Conservation (phyloP, 2,113 vertebrate species). For the Saimiri boliviensis region DNA sequence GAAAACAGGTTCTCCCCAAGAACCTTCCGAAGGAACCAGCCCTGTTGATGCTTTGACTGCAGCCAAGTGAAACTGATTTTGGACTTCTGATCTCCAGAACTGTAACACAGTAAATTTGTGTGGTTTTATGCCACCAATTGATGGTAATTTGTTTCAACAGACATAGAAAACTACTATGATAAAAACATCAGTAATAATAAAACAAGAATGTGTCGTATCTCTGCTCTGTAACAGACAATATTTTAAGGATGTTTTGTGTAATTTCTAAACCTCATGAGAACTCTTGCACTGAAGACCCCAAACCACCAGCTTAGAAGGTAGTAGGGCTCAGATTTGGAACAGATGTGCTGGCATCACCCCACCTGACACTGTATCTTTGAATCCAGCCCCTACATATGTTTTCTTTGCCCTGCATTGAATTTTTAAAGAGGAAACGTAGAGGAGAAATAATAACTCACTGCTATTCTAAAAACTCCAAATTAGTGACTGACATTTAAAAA, state of each 20-base stretch:
- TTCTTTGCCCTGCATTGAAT: neutral
- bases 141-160: neutral
- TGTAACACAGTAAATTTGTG: too few relatives aligned
- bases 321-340: neutral
- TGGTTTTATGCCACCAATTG: neutral
- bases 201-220: neutral
- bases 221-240: neutral
- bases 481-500: neutral
- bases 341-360: neutral
- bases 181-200: neutral
- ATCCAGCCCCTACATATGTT: too few relatives aligned
- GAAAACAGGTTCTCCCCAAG: neutral
- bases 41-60: accelerated
- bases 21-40: neutral
- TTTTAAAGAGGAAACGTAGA: too few relatives aligned
- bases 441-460: neutral
- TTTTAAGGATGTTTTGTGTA: neutral
- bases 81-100: neutral
- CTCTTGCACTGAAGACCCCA: neutral
- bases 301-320: neutral
- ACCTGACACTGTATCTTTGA: neutral
- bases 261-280: neutral
- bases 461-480: neutral
- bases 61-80: neutral
- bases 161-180: neutral